Conservation (phyloP, 2,113 vertebrate genomes). For the Limnothrissa miodon region DNA sequence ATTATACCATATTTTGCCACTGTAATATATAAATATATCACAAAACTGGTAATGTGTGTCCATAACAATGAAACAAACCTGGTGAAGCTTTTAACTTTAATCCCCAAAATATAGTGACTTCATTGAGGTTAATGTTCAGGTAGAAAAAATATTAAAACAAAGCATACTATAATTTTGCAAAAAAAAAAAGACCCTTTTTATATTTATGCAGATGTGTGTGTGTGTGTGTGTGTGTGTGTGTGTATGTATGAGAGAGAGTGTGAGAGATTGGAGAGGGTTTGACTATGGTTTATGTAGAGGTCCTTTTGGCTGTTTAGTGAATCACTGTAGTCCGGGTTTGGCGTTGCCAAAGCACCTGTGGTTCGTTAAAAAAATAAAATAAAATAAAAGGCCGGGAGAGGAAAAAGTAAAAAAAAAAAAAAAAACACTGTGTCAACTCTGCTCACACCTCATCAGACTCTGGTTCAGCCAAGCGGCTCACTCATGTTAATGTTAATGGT, state of each 20-base stretch:
- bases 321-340: too few species aligned
- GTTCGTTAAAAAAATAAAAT: neutral
- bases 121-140: neutral
- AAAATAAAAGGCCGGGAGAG: too few species aligned
- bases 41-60: too few species aligned
- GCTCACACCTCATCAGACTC: neutral
- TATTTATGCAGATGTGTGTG: too few species aligned
- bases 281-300: neutral
- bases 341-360: neutral
- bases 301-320: neutral
- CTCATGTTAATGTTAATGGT: neutral
- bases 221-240: too few species aligned
- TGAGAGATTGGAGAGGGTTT: constrained; percentile 21
- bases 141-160: neutral
- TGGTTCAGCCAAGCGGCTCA: neutral
- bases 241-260: too few species aligned
- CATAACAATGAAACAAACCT: too few species aligned
- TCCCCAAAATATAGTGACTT: too few species aligned
- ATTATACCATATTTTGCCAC: too few species aligned
- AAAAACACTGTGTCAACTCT: neutral
- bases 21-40: too few species aligned
- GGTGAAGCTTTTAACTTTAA: too few species aligned
- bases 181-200: too few species aligned
- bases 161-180: neutral
- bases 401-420: neutral